phyloP scores from a whole-genome alignment of 2,888 invertebrate genomes.

The Taphrorychus bicolor region DNA sequence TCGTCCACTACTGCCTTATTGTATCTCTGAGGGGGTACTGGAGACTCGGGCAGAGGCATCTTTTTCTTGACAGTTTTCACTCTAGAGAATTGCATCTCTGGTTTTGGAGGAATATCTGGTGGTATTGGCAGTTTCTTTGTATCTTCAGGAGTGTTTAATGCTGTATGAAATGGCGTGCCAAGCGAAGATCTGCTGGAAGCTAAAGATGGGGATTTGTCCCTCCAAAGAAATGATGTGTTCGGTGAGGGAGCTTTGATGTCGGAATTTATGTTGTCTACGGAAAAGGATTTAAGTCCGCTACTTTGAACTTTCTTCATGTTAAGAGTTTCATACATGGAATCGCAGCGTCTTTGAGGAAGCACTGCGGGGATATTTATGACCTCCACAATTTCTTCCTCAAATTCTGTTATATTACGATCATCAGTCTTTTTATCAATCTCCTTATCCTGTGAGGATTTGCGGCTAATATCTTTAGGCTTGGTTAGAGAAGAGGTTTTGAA shows the following conservation, averaged over 20 bases:
- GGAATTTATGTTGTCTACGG: constrained; percentile 40
- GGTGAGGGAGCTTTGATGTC: constrained; percentile 53
- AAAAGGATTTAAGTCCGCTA: constrained; percentile 42
- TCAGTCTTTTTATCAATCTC: background rate
- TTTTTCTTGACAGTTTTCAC: constrained; percentile 43
- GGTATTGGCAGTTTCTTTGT: constrained; percentile 18
- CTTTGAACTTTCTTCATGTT: constrained; percentile 45
- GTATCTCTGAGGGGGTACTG: background rate
- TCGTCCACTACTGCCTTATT: background rate
- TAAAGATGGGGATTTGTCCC: constrained; percentile 48
- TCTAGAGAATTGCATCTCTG: background rate
- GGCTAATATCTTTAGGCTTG: background rate
- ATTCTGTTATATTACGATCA: constrained; percentile 9
- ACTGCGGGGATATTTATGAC: constrained; percentile 52
- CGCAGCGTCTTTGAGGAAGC: constrained; percentile 50
- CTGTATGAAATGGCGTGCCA: constrained; percentile 3
- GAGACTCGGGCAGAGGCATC: constrained; percentile 35
- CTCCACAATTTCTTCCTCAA: constrained; percentile 46
- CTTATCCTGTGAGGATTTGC: background rate
- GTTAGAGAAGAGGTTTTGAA: constrained; percentile 15
- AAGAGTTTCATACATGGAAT: constrained; percentile 53
- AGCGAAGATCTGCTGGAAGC: constrained; percentile 10
- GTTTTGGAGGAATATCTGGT: constrained; percentile 42
- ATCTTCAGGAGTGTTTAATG: constrained; percentile 41
- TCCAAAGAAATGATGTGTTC: constrained; percentile 73